Evolutionary conservation across 1,140 invertebrate genomes (phyloP).

Genomic region (Camponotus floridanus): DNA sequence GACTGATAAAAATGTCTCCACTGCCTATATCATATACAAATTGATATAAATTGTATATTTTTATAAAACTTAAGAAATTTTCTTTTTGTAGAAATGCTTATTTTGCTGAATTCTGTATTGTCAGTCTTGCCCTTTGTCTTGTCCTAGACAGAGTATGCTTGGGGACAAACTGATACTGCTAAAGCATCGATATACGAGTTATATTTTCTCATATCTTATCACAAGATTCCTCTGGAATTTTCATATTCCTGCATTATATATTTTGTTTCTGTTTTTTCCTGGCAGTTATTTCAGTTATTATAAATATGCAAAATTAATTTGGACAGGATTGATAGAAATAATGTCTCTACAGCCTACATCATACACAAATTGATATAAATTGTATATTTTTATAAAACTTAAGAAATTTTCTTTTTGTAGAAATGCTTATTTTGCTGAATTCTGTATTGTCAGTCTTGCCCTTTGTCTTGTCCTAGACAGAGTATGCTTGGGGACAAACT

Average conservation of each 20-base stretch:
- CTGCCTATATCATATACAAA: too few species aligned
- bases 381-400: neutral
- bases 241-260: too few species aligned
- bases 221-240: neutral
- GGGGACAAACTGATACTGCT: conserved; percentile 10
- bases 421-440: neutral
- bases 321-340: neutral
- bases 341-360: neutral
- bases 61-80: neutral
- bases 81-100: neutral
- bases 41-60: neutral
- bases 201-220: conserved; percentile 46
- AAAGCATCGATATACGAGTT: neutral
- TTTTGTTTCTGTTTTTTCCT: neutral
- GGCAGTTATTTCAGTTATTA: neutral
- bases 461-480: neutral
- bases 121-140: too few species aligned
- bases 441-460: neutral
- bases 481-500: neutral
- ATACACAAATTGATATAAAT: neutral
- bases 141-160: neutral
- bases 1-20: neutral
- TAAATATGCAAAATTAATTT: neutral
- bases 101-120: conserved; percentile 13
- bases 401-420: neutral